Base-by-base conservation (phyloP, 2,113 vertebrate genomes). In the Arizona elegans region DNA sequence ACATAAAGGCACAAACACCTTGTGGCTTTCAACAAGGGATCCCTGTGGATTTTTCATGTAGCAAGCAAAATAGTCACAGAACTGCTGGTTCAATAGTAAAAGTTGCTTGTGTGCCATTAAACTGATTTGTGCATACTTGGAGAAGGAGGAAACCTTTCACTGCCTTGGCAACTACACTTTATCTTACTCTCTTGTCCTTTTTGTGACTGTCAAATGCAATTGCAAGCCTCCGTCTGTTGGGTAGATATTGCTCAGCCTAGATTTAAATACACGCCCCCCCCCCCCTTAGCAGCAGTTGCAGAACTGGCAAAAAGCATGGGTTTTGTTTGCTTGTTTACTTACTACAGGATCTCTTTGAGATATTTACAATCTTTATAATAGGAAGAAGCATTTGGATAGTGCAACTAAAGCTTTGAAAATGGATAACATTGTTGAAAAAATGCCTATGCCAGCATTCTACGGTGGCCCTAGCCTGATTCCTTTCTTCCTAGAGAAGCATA, bases 241-340 rank as follows among this genome's bases (percentile, higher is more conserved):
- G 8, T 58, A 92, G 52, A 15, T 92, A 47, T 65, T 56, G 53
- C 91, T 96, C 65, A 92, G 89, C 95, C 29, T 7, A 21, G 59
- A 47, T 91, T 7, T 90, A 89, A 93, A 86, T 94, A 91, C 38
- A 58, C 1, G 1, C 3, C 3, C 15, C 1, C 3, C 54, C 11
- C 3, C 53, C 54, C 54, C 15, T 95, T 53, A 90, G 33, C 93
- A 96, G 54, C 4, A 56, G 86, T 95, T 92, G 86, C 91, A 93
- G 87, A 21, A 86, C 85, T 94, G 93, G 21, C 87, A 59, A 59
- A 96, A 94, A 96, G 92, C 23, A 93, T 95, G n/a, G 55, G 52
- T 43, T 88, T 54, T n/a, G 15, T 81, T 81, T 19, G 70, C 33
- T 81, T 43, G 19, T 87, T 87, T 87, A 87, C 52, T 88, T 92